Conservation (phyloP, 2,888 invertebrate species). For the Orthosia incerta region DNA sequence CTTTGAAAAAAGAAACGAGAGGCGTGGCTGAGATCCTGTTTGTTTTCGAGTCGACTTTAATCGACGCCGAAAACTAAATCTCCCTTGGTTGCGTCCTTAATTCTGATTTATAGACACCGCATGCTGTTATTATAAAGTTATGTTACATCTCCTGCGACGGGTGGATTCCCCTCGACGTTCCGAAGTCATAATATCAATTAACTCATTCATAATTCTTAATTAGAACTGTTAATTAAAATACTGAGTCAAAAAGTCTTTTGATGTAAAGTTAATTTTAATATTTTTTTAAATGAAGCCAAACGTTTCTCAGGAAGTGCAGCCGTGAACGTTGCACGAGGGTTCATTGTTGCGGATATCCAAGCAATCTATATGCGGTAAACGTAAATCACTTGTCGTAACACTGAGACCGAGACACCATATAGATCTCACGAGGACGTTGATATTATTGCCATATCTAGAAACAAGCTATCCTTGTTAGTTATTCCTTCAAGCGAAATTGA, state of each 20-base stretch:
- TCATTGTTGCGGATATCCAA: conserved; percentile 41
- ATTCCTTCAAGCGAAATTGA: conserved; percentile 78
- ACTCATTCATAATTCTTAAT: conserved; percentile 83
- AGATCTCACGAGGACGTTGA: conserved; percentile 36
- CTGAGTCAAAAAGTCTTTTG: conserved; percentile 55
- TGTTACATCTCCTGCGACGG: conserved; percentile 79
- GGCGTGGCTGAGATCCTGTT: conserved; percentile 81
- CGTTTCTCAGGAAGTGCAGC: conserved; percentile 25
- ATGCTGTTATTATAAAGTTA: conserved; percentile 86
- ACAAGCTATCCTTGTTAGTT: conserved; percentile 75
- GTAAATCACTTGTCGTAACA: conserved; percentile 45
- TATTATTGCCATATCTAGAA: conserved; percentile 69
- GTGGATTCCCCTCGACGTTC: conserved; percentile 82
- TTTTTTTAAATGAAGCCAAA: conserved; percentile 46
- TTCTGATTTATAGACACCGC: conserved; percentile 88
- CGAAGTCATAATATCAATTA: conserved; percentile 88
- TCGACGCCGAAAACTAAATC: conserved; percentile 83
- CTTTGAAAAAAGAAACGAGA: conserved; percentile 75
- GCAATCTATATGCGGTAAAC: conserved; percentile 43
- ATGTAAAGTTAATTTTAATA: conserved; percentile 53
- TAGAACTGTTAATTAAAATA: conserved; percentile 75
- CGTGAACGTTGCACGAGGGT: conserved; percentile 10
- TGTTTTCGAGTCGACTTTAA: conserved; percentile 87
- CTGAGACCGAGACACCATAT: conserved; percentile 29
- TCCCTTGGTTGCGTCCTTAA: conserved; percentile 84